Evolutionary conservation across 1,140 invertebrate genomes (phyloP), one percentile per base, ranked within the genome.

Genomic region (Aphelinus atriplicis): DNA sequence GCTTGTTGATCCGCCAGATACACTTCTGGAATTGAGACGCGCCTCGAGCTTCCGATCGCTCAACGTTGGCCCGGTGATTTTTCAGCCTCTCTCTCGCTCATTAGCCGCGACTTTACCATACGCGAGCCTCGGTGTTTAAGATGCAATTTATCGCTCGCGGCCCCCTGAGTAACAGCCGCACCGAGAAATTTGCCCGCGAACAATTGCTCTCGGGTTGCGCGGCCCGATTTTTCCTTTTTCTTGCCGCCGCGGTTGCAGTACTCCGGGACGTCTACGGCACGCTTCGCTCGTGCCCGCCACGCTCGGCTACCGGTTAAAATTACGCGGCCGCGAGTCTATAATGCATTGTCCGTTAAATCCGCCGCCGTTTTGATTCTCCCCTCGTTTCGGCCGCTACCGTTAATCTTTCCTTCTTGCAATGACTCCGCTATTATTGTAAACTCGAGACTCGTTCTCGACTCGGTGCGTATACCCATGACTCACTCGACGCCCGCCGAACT

Each of bases 281-380:
- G 77, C 77, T 73, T 75, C 78, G 74, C 71, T 79, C 73, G 73
- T 75, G 66, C 26, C 26, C 26, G 26, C 26, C 26, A 26, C 26
- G 26, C 26, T 26, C 26, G 26, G 26, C 26, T 26, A 26, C 26
- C 72, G 79, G 79, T 83, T 85, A 84, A 82, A 84, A 81, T 83
- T 75, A 78, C 74, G 67, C 67, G 69, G 68, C 6, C 26, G 60
- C 45, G 43, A 5, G 60, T 7, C 26, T 26, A 26, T 64, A 65
- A 65, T 48, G 50, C 63, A 65, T 53, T 50, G 47, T 65, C 47
- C 63, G 50, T 51, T 65, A 53, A 51, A 65, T 65, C 26, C 26
- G 26, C 26, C 26, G 26, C 26, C 26, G 26, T 26, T 26, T 26
- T 26, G 26, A 26, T 26, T 26, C 26, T 26, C 26, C 26, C 26